Conservation (phyloP, 2,888 invertebrate species). For the Unio pictorum region DNA sequence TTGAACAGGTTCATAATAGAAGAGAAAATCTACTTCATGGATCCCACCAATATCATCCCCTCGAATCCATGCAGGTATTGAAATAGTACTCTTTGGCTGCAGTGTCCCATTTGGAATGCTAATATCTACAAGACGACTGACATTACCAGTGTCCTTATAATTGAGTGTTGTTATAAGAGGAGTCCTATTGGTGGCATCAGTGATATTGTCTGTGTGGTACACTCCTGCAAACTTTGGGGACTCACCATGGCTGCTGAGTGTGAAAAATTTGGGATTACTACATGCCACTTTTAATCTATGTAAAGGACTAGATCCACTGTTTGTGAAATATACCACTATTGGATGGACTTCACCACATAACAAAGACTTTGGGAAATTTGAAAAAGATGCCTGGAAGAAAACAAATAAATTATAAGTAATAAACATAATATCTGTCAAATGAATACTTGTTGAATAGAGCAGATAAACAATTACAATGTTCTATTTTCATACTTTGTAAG, state of each 20-base stretch:
- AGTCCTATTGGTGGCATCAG: neutral
- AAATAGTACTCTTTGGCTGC: conserved; percentile 74
- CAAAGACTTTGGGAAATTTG: conserved; percentile 79
- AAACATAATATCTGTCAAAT: neutral
- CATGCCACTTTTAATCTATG: conserved; percentile 76
- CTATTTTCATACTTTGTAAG: no score
- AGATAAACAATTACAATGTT: no score
- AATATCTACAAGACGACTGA: conserved; percentile 54
- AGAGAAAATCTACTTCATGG: conserved; percentile 79
- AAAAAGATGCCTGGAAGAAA: conserved; percentile 78
- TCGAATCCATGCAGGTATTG: conserved; percentile 79
- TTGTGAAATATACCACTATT: conserved; percentile 80
- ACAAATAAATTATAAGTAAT: neutral
- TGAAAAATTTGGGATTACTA: conserved; percentile 80
- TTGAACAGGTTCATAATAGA: conserved; percentile 80
- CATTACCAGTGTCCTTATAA: conserved; percentile 12
- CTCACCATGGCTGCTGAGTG: conserved; percentile 71
- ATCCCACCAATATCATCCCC: conserved; percentile 80
- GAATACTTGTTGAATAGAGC: no score
- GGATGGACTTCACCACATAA: conserved; percentile 83
- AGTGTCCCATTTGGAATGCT: conserved; percentile 69
- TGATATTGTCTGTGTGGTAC: conserved; percentile 40
- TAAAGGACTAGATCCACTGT: conserved; percentile 76
- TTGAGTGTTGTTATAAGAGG: no score
- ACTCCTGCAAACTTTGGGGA: conserved; percentile 54